Evolutionary conservation across 2,888 invertebrate species (phyloP), one percentile per base, ranked within the genome.

Genomic region (Agrypnus murinus): DNA sequence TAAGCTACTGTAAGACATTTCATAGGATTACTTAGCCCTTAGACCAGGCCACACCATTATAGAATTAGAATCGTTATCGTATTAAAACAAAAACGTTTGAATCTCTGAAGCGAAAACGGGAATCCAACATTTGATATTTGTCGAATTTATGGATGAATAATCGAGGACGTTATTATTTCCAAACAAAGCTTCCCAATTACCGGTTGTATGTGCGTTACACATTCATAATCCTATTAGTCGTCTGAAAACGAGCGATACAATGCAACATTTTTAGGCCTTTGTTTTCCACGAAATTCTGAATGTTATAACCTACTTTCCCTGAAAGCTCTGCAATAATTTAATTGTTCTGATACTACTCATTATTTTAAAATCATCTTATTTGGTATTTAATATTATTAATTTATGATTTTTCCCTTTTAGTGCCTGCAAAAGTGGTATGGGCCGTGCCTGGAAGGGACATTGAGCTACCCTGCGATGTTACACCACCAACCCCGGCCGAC

Each of bases 391-490:
- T 57, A 57, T 57, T 38, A 34, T 7, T 15, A 15, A 15, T 12
- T 34, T 10, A 34, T 57, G 4, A 14, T 45, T 8, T 45, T 25
- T 25, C 25, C 3, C 5, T 25, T 25, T 59, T 87, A 92, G 92
- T 90, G 83, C 90, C 91, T 75, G 89, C 90, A 66, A 89, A 89
- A 75, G 86, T 91, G 67, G 87, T 93, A 57, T 95, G 95, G 94
- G 93, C 93, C 10, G 92, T 92, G 10, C 89, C 92, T 38, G 94
- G 93, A 46, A 91, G 90, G 64, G 91, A 91, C 81, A 93, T 93
- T 17, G 90, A 92, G 65, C 87, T 96, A 75, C 95, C 96, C 0
- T 96, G 96, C 87, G 94, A 96, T 86, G 89, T 96, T 75, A 90
- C 91, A 59, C 90, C 92, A 34, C 91, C 94, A 0, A 88, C 91